These are phyloP conservation scores for pig (Sus scrofa) DNA, from an alignment of 2,113 vertebrate species.

Conservation along the genomic window T2T-Sscrofa CM000828.6:37334001-37334500, in stretches of 20 bases:
- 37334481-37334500: not conserved
- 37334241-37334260: not conserved
- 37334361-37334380: not conserved
- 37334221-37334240: not conserved
- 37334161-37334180: not conserved
- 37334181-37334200: not conserved
- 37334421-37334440: not conserved
- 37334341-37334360: not conserved
- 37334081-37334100: too few species aligned
- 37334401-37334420: not conserved
- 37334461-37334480: not conserved
- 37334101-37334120: not conserved
- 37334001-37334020: too few species aligned
- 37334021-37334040: too few species aligned
- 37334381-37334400: not conserved
- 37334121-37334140: not conserved
- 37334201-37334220: not conserved
- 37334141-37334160: not conserved
- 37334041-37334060: too few species aligned
- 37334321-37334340: not conserved
- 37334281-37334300: not conserved
- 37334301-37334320: not conserved
- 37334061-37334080: too few species aligned
- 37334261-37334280: not conserved
- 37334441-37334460: not conserved